A percentile compares a stretch with the other conserved stretches of the same genome.
Conservation (phyloP, 2,797 vertebrate genomes). For the Aselliscus stoliczkanus region DNA sequence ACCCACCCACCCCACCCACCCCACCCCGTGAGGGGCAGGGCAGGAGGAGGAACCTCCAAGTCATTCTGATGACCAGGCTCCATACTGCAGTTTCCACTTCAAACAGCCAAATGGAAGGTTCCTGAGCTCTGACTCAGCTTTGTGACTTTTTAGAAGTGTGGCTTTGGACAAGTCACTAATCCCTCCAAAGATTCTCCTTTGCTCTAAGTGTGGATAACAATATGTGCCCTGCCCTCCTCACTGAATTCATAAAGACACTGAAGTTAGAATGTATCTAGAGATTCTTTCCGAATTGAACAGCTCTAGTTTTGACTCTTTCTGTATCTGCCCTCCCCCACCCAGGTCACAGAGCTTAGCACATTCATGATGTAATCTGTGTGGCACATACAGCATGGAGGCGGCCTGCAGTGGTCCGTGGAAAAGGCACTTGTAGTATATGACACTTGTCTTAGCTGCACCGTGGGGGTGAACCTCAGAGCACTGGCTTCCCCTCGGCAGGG, state of each 20-base stretch:
- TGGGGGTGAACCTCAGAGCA: background rate
- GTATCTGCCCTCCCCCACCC: fast-evolving
- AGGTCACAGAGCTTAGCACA: background rate
- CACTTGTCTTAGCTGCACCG: background rate
- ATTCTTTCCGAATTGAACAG: background rate
- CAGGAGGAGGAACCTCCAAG: background rate
- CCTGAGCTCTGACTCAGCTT: background rate
- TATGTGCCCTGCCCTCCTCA: background rate
- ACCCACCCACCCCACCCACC: too few species aligned
- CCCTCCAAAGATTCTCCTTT: background rate
- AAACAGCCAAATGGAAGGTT: background rate
- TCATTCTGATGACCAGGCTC: background rate
- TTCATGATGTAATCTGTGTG: background rate
- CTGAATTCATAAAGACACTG: background rate
- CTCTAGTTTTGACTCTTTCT: background rate
- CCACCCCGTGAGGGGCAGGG: too few species aligned
- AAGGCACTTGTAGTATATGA: background rate
- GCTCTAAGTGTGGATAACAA: background rate
- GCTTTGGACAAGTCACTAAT: background rate
- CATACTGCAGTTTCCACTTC: background rate
- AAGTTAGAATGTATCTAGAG: background rate
- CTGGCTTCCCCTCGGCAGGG: background rate
- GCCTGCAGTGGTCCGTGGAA: background rate
- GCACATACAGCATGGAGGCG: background rate
- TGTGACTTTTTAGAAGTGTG: background rate